These are phyloP conservation scores for Drosophila sordidula DNA, from an alignment of 2,888 invertebrate genomes.

Conservation along the genomic window DNA sequence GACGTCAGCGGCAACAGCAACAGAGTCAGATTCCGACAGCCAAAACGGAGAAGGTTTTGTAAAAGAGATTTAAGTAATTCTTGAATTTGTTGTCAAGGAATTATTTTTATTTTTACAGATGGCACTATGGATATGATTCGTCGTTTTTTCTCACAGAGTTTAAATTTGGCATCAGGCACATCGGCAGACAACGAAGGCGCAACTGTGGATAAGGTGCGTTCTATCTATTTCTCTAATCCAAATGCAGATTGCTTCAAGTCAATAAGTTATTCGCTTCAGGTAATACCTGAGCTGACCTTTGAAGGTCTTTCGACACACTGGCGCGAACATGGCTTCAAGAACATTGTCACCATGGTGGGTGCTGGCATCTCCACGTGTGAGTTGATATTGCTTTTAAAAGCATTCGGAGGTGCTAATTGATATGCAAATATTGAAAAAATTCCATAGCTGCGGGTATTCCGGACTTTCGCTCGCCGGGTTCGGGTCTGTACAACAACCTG, in stretches of 20 bases:
- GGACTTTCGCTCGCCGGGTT: conserved; percentile 96
- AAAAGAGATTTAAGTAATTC: conserved; percentile 8
- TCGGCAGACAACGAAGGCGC: conserved; percentile 47
- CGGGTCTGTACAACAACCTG: conserved; percentile 96
- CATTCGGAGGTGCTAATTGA: neutral
- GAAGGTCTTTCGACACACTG: conserved; percentile 93
- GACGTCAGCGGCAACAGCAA: conserved; percentile 6
- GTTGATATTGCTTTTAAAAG: conserved; percentile 73
- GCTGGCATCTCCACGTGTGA: conserved; percentile 98
- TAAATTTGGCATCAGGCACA: conserved; percentile 85
- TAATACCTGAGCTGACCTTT: conserved; percentile 90
- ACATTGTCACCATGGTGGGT: conserved; percentile 96
- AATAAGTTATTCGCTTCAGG: conserved; percentile 79
- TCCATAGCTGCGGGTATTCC: conserved; percentile 91
- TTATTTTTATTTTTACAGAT: conserved; percentile 50
- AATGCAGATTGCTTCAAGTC: neutral
- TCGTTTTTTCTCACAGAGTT: conserved; percentile 88
- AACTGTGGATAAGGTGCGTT: conserved; percentile 58
- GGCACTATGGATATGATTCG: conserved; percentile 88
- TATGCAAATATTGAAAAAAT: neutral
- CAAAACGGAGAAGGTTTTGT: conserved; percentile 32
- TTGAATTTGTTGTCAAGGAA: conserved; percentile 7
- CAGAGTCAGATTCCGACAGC: conserved; percentile 36
- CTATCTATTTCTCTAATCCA: neutral
- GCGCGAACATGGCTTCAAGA: conserved; percentile 90